Evolutionary conservation across 1,140 invertebrate genomes (phyloP).

Genomic region (Bombus balteatus): DNA sequence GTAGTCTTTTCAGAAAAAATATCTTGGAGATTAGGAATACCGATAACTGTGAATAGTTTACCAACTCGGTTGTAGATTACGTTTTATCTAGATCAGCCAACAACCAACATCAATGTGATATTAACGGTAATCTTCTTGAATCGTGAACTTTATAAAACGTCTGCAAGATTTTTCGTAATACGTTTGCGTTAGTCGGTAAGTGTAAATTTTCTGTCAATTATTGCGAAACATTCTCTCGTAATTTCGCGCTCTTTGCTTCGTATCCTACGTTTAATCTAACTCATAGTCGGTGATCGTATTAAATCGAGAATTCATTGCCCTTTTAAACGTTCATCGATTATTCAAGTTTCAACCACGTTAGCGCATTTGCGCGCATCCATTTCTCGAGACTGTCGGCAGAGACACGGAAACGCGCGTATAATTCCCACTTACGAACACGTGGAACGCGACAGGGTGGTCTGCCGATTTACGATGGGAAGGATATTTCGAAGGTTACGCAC

Average conservation of each 20-base stretch:
- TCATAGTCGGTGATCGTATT: too few relatives aligned
- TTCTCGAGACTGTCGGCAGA: neutral
- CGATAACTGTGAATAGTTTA: slow-evolving; percentile 1
- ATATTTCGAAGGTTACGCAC: slow-evolving; percentile 40
- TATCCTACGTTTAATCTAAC: too few relatives aligned
- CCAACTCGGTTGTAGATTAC: slow-evolving; percentile 1
- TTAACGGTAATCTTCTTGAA: neutral
- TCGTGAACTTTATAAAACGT: neutral
- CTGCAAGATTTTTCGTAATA: too few relatives aligned
- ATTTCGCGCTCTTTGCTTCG: too few relatives aligned
- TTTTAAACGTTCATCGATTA: neutral
- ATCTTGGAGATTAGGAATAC: neutral
- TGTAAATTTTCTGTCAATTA: too few relatives aligned
- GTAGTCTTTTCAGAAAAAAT: too few relatives aligned
- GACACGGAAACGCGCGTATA: too few relatives aligned
- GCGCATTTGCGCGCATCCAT: neutral
- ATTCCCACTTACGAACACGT: neutral
- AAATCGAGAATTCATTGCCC: neutral
- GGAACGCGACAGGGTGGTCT: slow-evolving; percentile 43
- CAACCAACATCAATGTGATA: neutral
- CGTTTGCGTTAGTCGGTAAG: too few relatives aligned
- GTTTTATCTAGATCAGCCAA: neutral
- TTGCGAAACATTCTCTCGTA: too few relatives aligned
- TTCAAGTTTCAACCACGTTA: neutral
- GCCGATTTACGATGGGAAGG: slow-evolving; percentile 44